Conservation (phyloP, 2,888 invertebrate species). For the Melolontha melolontha region DNA sequence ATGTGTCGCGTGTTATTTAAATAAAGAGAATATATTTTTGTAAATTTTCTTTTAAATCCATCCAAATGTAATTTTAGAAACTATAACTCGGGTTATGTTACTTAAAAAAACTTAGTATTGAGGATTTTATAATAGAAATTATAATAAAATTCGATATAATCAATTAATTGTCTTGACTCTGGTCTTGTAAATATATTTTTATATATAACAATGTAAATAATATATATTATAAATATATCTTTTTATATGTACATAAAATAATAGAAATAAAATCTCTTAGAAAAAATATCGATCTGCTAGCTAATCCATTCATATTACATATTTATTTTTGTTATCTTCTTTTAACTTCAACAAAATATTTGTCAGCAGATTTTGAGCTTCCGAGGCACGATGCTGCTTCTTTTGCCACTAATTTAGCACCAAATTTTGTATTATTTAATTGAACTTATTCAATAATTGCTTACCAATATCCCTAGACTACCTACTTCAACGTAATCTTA, state of each 20-base stretch:
- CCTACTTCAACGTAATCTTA: too few species aligned
- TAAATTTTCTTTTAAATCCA: conserved; percentile 25
- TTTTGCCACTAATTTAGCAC: too few species aligned
- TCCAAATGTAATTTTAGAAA: conserved; percentile 6
- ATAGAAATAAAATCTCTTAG: conserved; percentile 19
- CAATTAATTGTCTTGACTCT: conserved; percentile 20
- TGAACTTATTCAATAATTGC: too few species aligned
- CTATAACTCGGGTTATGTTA: conserved; percentile 19
- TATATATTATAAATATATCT: conserved; percentile 22
- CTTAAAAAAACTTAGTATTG: conserved; percentile 42
- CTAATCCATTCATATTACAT: too few species aligned
- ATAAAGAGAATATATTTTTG: too few species aligned
- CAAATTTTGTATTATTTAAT: too few species aligned
- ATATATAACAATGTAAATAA: conserved; percentile 24
- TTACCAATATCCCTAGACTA: too few species aligned
- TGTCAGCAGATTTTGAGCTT: too few species aligned
- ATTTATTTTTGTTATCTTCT: too few species aligned
- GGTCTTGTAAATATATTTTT: conserved; percentile 18
- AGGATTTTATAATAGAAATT: conserved; percentile 46
- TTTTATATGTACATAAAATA: conserved; percentile 20
- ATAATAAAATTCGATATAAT: conserved; percentile 22
- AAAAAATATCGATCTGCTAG: not conserved
- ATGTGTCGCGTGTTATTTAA: not conserved
- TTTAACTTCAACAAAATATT: too few species aligned
- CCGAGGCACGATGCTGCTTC: too few species aligned